Percentiles rank a stretch among this genome's conserved stretches.
Evolutionary conservation across 2,888 invertebrate species (phyloP).

Genomic region (Meteorus cinctellus): DNA sequence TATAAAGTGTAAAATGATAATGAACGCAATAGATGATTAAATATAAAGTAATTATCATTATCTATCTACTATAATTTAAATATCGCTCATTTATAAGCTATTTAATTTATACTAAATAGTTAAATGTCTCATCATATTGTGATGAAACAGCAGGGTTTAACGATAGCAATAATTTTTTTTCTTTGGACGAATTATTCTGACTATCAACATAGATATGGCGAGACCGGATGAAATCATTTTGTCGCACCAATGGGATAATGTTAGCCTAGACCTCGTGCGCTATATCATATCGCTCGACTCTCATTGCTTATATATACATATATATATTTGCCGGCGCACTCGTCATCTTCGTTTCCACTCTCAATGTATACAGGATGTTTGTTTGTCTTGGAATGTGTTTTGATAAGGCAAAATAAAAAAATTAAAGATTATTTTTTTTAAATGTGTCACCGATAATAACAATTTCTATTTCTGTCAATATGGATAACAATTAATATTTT

Average conservation of each 20-base stretch:
- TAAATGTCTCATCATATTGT: constrained; percentile 2
- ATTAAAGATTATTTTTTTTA: not conserved
- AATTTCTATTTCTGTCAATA: not conserved
- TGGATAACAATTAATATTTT: not conserved
- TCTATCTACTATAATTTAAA: not conserved
- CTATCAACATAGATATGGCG: constrained; percentile 20
- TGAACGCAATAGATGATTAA: not conserved
- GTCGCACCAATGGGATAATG: constrained; percentile 51
- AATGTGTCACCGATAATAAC: not conserved
- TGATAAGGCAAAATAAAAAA: not conserved
- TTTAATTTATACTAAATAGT: not conserved
- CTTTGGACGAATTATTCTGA: constrained; percentile 11
- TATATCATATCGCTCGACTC: not conserved
- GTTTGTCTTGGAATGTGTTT: not conserved
- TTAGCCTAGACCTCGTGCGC: constrained; percentile 22
- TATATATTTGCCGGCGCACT: not conserved
- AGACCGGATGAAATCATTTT: constrained; percentile 54
- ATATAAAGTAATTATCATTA: not conserved
- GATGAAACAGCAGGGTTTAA: not conserved
- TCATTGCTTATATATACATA: not conserved
- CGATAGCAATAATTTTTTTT: constrained; percentile 23
- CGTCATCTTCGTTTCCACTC: not conserved
- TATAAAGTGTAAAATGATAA: not conserved
- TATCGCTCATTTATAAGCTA: not conserved
- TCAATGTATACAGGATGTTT: constrained; percentile 10